Percentiles rank a stretch among this genome's conserved stretches.
Conservation (phyloP, 2,888 invertebrate genomes). For the Leucozona laternaria region DNA sequence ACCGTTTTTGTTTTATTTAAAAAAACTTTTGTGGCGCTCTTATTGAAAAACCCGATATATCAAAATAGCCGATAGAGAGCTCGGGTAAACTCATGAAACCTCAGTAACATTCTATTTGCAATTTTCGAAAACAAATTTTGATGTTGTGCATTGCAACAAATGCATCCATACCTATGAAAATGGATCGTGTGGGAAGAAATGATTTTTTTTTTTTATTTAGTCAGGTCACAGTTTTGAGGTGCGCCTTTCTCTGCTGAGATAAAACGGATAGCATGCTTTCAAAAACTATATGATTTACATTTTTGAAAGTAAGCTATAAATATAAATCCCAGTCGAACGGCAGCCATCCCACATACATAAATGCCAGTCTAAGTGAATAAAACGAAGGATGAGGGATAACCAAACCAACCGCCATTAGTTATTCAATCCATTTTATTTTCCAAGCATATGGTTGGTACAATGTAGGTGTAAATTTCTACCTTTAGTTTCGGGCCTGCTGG, state of each 20-base stretch:
- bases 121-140: constrained; percentile 45
- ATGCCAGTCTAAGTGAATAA: constrained; percentile 29
- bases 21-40: no score
- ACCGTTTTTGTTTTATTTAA: no score
- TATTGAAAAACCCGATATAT: no score
- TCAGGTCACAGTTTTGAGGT: constrained; percentile 12
- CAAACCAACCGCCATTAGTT: constrained; percentile 53
- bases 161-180: not conserved
- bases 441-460: not conserved
- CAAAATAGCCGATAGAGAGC: not conserved
- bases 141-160: not conserved
- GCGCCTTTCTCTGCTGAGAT: not conserved
- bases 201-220: constrained; percentile 38
- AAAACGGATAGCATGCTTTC: not conserved
- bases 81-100: constrained; percentile 30
- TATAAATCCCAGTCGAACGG: constrained; percentile 12
- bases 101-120: constrained; percentile 36
- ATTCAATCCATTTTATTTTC: constrained; percentile 61
- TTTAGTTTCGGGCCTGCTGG: constrained; percentile 30
- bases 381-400: constrained; percentile 23
- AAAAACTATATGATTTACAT: constrained; percentile 37
- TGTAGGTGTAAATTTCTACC: constrained; percentile 6
- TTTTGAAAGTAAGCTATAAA: constrained; percentile 48
- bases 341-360: constrained; percentile 26
- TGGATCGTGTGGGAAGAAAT: constrained; percentile 13